Evolutionary conservation across 2,113 vertebrate species (phyloP).

Genomic region (Kobus ellipsiprymnus): DNA sequence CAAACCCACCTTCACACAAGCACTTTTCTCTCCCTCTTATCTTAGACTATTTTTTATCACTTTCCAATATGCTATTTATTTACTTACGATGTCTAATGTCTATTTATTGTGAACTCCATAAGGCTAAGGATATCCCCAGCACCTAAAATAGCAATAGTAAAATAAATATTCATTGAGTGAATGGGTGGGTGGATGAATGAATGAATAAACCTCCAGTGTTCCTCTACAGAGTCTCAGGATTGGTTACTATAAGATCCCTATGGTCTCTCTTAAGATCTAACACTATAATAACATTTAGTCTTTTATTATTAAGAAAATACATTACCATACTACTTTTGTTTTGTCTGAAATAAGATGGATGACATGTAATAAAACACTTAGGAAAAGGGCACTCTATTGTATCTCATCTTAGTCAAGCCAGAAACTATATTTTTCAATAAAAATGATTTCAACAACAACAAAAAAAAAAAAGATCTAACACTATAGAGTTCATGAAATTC

Average conservation of each 20-base stretch:
- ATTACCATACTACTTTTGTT: neutral
- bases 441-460: neutral
- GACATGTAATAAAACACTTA: constrained; percentile 32
- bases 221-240: neutral
- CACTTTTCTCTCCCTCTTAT: neutral
- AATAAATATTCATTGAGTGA: neutral
- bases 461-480: neutral
- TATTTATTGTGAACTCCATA: neutral
- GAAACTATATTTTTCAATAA: constrained; percentile 1
- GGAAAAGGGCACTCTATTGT: neutral
- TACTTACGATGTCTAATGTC: neutral
- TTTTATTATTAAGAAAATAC: constrained; percentile 2
- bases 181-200: neutral
- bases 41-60: neutral
- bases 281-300: neutral
- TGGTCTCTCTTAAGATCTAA: neutral
- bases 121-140: neutral
- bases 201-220: neutral
- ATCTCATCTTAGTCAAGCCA: neutral
- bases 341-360: constrained; percentile 28
- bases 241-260: neutral
- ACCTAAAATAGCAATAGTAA: neutral
- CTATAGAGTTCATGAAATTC: constrained; percentile 21
- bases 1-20: neutral
- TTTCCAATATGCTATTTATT: neutral